phyloP scores from a whole-genome alignment of 2,797 vertebrate species.

The Neosilurus hyrtlii region DNA sequence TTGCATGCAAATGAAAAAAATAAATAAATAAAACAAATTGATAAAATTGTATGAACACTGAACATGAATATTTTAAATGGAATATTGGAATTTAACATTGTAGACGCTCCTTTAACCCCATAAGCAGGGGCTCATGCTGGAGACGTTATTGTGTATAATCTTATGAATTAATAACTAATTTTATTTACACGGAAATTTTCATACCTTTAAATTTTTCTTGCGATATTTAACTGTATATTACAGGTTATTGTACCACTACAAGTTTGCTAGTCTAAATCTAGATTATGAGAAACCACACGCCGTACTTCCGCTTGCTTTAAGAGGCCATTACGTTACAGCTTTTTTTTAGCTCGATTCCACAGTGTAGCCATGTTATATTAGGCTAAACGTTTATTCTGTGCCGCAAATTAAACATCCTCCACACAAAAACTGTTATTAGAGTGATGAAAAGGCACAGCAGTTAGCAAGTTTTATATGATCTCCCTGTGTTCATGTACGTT shows the following conservation, averaged over 20 bases:
- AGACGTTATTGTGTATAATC: too few species aligned
- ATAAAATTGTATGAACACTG: not conserved
- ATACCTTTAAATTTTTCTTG: not conserved
- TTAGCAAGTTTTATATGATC: not conserved
- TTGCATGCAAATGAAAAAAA: too few species aligned
- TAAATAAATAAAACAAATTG: not conserved
- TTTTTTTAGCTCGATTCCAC: slow-evolving; percentile 13
- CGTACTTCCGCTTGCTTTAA: slow-evolving; percentile 1
- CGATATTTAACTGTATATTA: not conserved
- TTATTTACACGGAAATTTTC: not conserved
- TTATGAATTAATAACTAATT: not conserved
- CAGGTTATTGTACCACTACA: not conserved
- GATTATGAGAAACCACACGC: slow-evolving; percentile 3
- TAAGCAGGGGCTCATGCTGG: not conserved
- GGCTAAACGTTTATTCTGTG: slow-evolving; percentile 4
- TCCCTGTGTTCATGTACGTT: not conserved
- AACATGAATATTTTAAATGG: not conserved
- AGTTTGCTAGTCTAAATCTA: not conserved
- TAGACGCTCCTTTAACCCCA: not conserved
- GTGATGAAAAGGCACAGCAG: not conserved
- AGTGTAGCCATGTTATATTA: not conserved
- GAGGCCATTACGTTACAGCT: slow-evolving; percentile 14
- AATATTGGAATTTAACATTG: not conserved
- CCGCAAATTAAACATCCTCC: not conserved
- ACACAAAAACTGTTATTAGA: not conserved